phyloP scores from a whole-genome alignment of 2,888 invertebrate species.

The Thereva nobilitata region DNA sequence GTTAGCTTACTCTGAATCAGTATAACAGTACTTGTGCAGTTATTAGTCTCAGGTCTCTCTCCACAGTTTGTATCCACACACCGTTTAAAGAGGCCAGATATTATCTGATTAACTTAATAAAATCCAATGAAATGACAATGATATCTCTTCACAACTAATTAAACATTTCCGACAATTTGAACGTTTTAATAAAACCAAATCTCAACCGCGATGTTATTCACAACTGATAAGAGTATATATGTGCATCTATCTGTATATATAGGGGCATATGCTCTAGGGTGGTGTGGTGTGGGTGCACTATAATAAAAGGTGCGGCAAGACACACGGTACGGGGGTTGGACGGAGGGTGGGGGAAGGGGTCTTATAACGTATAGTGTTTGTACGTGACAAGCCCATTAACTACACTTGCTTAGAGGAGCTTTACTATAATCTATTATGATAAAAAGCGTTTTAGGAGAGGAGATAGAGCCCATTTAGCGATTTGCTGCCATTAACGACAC shows the following conservation, averaged over 20 bases:
- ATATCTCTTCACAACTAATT: conserved; percentile 32
- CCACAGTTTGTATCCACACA: conserved; percentile 15
- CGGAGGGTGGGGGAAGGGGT: neutral
- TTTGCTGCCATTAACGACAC: conserved; percentile 7
- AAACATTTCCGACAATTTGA: conserved; percentile 37
- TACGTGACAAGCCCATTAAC: conserved; percentile 7
- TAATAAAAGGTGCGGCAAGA: neutral
- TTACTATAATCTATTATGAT: no score
- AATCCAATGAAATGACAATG: conserved; percentile 38
- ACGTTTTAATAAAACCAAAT: conserved; percentile 32
- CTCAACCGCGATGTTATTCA: neutral
- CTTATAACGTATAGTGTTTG: neutral
- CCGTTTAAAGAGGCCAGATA: conserved; percentile 26
- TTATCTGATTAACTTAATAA: conserved; percentile 38
- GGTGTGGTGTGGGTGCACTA: neutral
- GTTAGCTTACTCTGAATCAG: no score
- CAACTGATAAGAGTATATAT: no score
- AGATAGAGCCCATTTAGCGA: neutral
- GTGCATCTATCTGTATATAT: no score
- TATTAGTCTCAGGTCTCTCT: conserved; percentile 29
- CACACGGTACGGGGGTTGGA: neutral
- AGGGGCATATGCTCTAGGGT: neutral
- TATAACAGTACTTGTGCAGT: neutral
- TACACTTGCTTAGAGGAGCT: neutral
- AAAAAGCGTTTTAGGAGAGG: no score